These are phyloP conservation scores for Ptychoptera contaminata DNA, from an alignment of 2,888 invertebrate species.

Conservation along the genomic window DNA sequence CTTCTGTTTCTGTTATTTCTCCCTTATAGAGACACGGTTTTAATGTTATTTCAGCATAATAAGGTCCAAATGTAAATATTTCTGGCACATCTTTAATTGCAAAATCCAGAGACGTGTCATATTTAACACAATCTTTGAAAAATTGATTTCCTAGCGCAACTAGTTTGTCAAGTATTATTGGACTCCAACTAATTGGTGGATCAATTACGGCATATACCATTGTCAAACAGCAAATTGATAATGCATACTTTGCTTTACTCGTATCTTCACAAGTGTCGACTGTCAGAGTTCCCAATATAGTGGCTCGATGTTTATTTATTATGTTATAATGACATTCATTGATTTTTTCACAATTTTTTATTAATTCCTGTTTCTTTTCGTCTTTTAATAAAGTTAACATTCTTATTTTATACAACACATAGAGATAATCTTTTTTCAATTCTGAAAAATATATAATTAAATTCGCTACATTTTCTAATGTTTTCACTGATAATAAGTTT, in stretches of 20 bases:
- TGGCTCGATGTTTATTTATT: constrained; percentile 21
- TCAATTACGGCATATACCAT: constrained; percentile 50
- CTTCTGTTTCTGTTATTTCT: neutral
- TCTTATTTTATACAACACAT: constrained; percentile 14
- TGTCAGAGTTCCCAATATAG: constrained; percentile 23
- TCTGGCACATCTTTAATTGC: constrained; percentile 24
- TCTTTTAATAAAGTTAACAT: neutral
- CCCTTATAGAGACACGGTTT: neutral
- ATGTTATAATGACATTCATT: constrained; percentile 5
- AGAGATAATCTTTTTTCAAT: constrained; percentile 9
- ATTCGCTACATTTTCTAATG: constrained; percentile 23
- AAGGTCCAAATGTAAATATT: constrained; percentile 29
- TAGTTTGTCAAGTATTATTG: constrained; percentile 41
- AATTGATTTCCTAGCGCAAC: constrained; percentile 38
- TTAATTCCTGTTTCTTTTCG: neutral
- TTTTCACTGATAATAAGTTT: constrained; percentile 28
- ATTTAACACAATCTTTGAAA: constrained; percentile 18
- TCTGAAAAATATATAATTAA: constrained; percentile 21
- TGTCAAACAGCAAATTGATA: constrained; percentile 41
- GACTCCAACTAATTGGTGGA: constrained; percentile 44
- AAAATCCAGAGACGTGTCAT: constrained; percentile 10
- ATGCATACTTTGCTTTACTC: constrained; percentile 35
- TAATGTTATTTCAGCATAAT: constrained; percentile 14
- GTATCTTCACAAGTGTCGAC: constrained; percentile 18
- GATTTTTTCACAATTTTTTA: neutral